Percentiles rank a stretch among this genome's conserved stretches.
Evolutionary conservation across 1,140 invertebrate genomes (phyloP).

Genomic region (Bradysia coprophila): DNA sequence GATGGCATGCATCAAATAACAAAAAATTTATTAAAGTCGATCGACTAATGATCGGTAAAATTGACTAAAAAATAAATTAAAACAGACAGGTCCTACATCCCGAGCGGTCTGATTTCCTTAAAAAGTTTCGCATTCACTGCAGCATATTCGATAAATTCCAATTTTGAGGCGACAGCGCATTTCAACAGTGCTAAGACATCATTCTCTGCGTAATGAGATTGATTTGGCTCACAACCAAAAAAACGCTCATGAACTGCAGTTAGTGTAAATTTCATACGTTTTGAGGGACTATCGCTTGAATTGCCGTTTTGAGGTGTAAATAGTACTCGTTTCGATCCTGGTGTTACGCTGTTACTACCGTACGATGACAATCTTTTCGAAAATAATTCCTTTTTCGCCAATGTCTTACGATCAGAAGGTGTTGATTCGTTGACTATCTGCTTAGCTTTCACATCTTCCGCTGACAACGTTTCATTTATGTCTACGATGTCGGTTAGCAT

Average conservation of each 20-base stretch:
- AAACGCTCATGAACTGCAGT: slow-evolving; percentile 29
- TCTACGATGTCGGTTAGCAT: slow-evolving; percentile 17
- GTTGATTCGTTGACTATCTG: slow-evolving; percentile 23
- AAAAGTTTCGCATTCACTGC: neutral
- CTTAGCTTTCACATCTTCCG: slow-evolving; percentile 21
- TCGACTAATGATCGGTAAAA: too few species aligned
- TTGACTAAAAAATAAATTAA: too few species aligned
- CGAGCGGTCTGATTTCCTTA: too few species aligned
- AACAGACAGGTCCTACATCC: too few species aligned
- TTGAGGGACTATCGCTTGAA: slow-evolving; percentile 6
- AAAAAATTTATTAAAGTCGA: too few species aligned
- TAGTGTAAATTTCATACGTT: slow-evolving; percentile 25
- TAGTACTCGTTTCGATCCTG: slow-evolving; percentile 10
- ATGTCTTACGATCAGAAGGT: slow-evolving; percentile 14
- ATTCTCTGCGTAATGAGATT: slow-evolving; percentile 35
- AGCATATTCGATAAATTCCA: neutral
- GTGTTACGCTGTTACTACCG: too few species aligned
- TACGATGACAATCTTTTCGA: slow-evolving; percentile 1
- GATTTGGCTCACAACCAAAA: slow-evolving; percentile 19
- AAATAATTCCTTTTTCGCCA: slow-evolving; percentile 2
- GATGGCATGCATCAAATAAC: too few species aligned
- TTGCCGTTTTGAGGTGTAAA: slow-evolving; percentile 5
- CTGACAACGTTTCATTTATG: slow-evolving; percentile 19
- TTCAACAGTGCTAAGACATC: slow-evolving; percentile 35
- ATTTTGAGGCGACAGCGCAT: neutral